A percentile compares a stretch with the other conserved stretches of the same genome.
Evolutionary conservation across 37 sponge, comb jelly and placozoan genomes (phyloP).

Genomic region (Cliona cf. orientalis): DNA sequence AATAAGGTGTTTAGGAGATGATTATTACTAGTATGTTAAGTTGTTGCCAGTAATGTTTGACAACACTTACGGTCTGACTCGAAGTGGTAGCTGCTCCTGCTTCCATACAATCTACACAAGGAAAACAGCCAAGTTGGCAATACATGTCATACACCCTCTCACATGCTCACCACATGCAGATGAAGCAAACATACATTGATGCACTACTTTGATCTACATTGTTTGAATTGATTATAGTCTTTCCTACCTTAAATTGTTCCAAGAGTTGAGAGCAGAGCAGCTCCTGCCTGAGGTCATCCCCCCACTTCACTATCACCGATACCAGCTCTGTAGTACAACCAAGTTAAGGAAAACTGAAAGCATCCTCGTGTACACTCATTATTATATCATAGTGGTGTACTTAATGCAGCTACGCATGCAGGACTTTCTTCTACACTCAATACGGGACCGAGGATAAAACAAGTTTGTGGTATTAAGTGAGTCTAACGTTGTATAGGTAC

Average conservation of each 20-base stretch:
- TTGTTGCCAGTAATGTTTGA: neutral
- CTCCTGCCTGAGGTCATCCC: conserved; percentile 97
- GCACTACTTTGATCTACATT: neutral
- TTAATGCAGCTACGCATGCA: no score
- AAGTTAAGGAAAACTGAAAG: neutral
- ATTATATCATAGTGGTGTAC: no score
- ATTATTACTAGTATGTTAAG: neutral
- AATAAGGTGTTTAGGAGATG: neutral
- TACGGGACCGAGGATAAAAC: neutral
- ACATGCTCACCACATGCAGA: neutral
- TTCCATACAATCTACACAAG: conserved; percentile 76
- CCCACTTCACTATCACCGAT: conserved; percentile 93
- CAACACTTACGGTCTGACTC: conserved; percentile 87
- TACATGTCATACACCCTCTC: neutral
- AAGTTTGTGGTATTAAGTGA: no score
- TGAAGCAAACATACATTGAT: neutral
- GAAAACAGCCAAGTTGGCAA: neutral
- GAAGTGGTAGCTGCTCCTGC: conserved; percentile 81
- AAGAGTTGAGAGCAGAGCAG: conserved; percentile 86
- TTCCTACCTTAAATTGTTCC: conserved; percentile 84
- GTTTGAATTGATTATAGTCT: neutral
- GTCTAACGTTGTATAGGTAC: no score
- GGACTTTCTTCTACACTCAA: no score
- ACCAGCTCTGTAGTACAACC: conserved; percentile 61
- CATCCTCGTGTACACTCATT: conserved; percentile 5